Base-by-base conservation (phyloP, 2,797 vertebrate species). In the Xenops minutus region DNA sequence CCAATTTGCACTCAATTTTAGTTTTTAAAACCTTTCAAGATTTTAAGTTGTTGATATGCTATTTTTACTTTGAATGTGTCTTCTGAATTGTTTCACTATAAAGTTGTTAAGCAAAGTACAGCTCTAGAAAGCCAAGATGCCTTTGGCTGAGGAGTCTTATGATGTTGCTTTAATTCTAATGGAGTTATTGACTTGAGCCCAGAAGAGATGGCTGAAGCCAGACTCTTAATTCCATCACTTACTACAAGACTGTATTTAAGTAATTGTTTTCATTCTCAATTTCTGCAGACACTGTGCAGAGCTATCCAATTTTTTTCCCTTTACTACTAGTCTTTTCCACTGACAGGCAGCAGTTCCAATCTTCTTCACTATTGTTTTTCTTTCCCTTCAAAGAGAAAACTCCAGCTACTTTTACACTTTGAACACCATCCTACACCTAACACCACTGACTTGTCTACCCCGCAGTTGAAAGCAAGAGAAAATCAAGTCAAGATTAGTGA, bases 231-330 rank as follows among this genome's bases (percentile, higher is more conserved):
- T 96, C 87, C 61, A 82, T 67, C 87, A 55, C 79, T 93, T 94
- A 92, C 71, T 69, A 85, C 74, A 30, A 79, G 74, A 85, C 10
- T 34, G 59, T 66, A 91, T 91, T 95, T 88, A 93, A 91, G 78
- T 72, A 94, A 77, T 63, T 80, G 75, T 76, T 94, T 94, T 88
- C 72, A 85, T 78, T 96, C 71, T 89, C 59, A 58, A 14, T 82
- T 94, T 93, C 91, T 92, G 78, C 63, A 89, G 36, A 48, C 68
- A 67, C 6, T 10, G 39, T 77, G 23, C 75, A 87, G 56, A 91
- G 37, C 63, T 80, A 85, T 59, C n/a, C 23, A 30, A 37, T 59
- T 64, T 75, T 71, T 87, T 61, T 8, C 14, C 29, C 51, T 46
- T 80, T 87, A 92, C 71, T 91, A 51, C 46, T 91, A 5, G 24